Conservation (phyloP, 2,113 vertebrate species). For the Donacobius atricapilla region DNA sequence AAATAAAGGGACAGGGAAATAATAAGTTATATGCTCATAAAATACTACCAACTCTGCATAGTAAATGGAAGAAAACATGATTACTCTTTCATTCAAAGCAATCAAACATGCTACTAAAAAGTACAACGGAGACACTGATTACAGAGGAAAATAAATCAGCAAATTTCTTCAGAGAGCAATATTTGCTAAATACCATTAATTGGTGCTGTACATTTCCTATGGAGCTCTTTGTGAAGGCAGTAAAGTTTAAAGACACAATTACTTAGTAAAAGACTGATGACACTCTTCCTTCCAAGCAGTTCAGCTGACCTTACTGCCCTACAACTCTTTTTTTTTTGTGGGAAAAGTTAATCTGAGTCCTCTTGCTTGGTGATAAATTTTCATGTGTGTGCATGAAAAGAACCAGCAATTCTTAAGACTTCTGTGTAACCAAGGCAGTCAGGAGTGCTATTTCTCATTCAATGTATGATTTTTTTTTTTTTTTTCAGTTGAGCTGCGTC, state of each 20-base stretch:
- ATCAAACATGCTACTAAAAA: background rate
- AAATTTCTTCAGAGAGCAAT: background rate
- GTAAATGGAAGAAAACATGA: background rate
- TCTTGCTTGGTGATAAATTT: background rate
- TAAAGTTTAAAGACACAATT: background rate
- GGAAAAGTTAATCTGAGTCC: background rate
- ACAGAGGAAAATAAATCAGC: background rate
- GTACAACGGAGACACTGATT: background rate
- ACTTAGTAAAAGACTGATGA: background rate
- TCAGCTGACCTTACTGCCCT: background rate
- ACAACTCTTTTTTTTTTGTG: background rate
- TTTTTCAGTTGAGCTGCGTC: background rate
- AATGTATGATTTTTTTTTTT: background rate
- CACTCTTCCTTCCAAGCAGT: background rate
- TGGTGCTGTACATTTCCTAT: background rate
- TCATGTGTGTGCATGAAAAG: background rate
- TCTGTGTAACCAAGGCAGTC: background rate
- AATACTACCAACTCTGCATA: background rate
- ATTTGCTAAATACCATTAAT: background rate
- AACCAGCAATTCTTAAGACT: background rate
- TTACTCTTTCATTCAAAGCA: background rate
- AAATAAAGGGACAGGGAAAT: background rate
- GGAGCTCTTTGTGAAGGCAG: background rate
- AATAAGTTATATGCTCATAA: background rate
- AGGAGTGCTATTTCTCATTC: conserved; percentile 1